Conservation (phyloP, 2,113 vertebrate species). For the Pipra filicauda region DNA sequence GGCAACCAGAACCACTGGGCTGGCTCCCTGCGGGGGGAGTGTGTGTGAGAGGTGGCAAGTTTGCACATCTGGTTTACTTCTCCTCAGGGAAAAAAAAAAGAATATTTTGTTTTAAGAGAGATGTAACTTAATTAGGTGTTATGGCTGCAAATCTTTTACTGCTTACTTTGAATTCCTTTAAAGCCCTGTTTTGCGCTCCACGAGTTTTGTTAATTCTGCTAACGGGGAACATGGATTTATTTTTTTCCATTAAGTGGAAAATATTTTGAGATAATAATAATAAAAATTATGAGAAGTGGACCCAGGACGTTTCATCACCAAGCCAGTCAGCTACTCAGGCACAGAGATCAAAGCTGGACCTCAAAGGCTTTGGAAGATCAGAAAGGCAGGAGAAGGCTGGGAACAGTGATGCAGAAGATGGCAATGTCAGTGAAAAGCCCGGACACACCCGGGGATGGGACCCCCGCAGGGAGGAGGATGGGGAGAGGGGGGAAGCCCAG, state of each 20-base stretch:
- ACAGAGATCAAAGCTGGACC: background rate
- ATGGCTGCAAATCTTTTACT: conserved; percentile 60
- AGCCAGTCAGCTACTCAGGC: background rate
- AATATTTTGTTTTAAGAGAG: conserved; percentile 61
- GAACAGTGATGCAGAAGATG: background rate
- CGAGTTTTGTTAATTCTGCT: background rate
- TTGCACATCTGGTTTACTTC: conserved; percentile 62
- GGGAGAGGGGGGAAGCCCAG: background rate
- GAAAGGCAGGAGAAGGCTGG: background rate
- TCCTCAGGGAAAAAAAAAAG: background rate
- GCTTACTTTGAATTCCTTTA: conserved; percentile 48
- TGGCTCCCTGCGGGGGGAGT: rapidly evolving
- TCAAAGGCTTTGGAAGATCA: background rate
- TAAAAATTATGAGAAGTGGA: background rate
- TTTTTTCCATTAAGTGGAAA: background rate
- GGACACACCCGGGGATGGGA: background rate
- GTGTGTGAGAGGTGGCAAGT: background rate
- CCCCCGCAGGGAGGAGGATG: background rate
- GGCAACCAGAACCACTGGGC: background rate
- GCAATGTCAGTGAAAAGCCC: background rate
- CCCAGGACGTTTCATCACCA: background rate
- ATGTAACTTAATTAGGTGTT: conserved; percentile 68
- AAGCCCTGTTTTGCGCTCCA: background rate
- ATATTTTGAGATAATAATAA: conserved; percentile 24
- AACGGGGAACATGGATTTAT: background rate